Evolutionary conservation across 1,140 invertebrate species (phyloP).

Genomic region (Fopius arisanus): DNA sequence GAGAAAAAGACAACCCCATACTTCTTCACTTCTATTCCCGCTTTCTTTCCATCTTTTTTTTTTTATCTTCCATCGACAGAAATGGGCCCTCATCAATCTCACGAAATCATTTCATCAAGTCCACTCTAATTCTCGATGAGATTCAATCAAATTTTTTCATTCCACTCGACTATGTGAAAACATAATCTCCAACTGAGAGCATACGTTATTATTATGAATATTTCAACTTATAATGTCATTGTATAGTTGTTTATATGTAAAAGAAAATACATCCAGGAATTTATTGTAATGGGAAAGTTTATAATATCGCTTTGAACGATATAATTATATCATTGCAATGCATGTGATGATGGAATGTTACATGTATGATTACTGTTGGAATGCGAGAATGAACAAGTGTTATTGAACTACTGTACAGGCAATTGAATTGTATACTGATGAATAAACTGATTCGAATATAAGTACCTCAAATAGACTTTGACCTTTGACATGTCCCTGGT

Average conservation of each 20-base stretch:
- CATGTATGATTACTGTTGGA: not conserved
- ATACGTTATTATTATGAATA: conserved; percentile 8
- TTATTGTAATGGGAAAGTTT: conserved; percentile 1
- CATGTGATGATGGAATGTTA: not conserved
- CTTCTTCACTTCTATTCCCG: not conserved
- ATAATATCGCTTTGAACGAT: conserved; percentile 3
- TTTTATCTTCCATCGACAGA: not conserved
- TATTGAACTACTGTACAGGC: conserved; percentile 39
- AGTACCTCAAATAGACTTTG: not conserved
- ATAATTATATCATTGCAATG: not conserved
- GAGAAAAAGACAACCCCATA: not conserved
- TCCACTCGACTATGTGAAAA: not conserved
- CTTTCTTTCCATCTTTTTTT: not conserved
- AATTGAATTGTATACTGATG: conserved; percentile 45
- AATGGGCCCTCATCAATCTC: not conserved
- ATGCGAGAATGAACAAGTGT: not conserved
- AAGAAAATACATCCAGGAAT: conserved; percentile 6
- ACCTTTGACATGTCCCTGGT: not conserved
- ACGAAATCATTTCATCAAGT: not conserved
- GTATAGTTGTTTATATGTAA: conserved; percentile 37
- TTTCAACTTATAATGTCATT: conserved; percentile 22
- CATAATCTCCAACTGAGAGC: not conserved
- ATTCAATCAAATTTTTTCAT: not conserved
- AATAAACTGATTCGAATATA: conserved; percentile 40
- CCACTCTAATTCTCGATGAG: not conserved